Percentiles rank a stretch among this genome's conserved stretches.
Evolutionary conservation across 2,888 invertebrate genomes (phyloP).

Genomic region (Meta bourneti): DNA sequence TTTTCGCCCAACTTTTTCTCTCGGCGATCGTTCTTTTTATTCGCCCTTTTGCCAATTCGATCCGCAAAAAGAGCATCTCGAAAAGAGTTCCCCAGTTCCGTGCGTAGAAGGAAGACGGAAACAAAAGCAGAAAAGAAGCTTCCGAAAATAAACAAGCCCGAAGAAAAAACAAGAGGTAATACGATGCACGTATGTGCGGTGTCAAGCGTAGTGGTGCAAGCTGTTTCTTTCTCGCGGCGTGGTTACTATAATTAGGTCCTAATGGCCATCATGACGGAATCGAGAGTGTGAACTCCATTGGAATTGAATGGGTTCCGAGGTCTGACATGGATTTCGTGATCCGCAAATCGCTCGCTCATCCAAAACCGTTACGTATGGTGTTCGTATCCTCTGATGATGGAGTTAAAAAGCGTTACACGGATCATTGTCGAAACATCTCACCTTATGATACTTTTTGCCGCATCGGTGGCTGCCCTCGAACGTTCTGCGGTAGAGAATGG

Average conservation of each 20-base stretch:
- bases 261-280: background rate
- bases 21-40: background rate
- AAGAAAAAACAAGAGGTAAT: background rate
- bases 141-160: conserved; percentile 22
- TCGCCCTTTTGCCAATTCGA: background rate
- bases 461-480: background rate
- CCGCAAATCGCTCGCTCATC: conserved; percentile 40
- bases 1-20: background rate
- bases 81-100: background rate
- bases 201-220: background rate
- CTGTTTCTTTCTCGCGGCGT: conserved; percentile 13
- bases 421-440: conserved; percentile 18
- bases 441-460: conserved; percentile 9
- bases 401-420: conserved; percentile 10
- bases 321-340: conserved; percentile 38
- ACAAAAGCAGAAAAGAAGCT: conserved; percentile 20
- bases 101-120: conserved; percentile 14
- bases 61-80: background rate
- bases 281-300: conserved; percentile 40
- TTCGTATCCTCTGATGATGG: conserved; percentile 1
- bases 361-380: conserved; percentile 6
- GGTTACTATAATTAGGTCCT: conserved; percentile 34
- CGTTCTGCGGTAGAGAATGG: background rate
- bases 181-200: conserved; percentile 1
- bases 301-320: conserved; percentile 36